Base-by-base conservation (phyloP, 2,888 invertebrate genomes). In the Caenorhabditis uteleia region DNA sequence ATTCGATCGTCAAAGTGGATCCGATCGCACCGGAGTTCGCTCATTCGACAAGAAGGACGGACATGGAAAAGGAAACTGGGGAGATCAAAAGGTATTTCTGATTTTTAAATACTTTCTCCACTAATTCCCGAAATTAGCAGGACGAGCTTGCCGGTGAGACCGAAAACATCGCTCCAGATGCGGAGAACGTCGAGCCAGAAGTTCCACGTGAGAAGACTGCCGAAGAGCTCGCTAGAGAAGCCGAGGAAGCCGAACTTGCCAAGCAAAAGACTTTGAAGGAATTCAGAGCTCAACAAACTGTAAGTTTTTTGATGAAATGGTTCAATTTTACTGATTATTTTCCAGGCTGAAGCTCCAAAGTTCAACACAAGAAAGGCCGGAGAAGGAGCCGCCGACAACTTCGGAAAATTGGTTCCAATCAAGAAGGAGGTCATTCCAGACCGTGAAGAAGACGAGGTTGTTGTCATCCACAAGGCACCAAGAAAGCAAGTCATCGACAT, bases 51-150 rank as follows among this genome's bases (percentile, higher is more conserved):
- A 77, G 69, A 78, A 78, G 68, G 75, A 83, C 79, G 71, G 86
- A 83, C 66, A 86, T 77, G 86, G 86, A 49, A 77, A 71, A 58
- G 79, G 78, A 56, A 81, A 81, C 74, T 81, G 81, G 81, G 81
- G 81, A 66, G 74, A 75, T 44, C 65, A 71, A 40, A 68, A 74
- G 57, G 68, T 68, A 7, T 27, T 7, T 23, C 14, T n/a, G 8
- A 7, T 43, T 6, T 43, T 27, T 14, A 8, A 8, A 25, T 6
- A 5, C 23, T 25, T 23, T 38, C 5, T 20, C n/a, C n/a, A 38
- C 39, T 1, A 38, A 14, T 36, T 5, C n/a, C n/a, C n/a, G n/a
- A 38, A 10, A 39, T 16, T 18, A 12, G 44, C 27, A 68, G 65
- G 80, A 80, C 46, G 77, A 79, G 67, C 57, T 80, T 33, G 68